These are phyloP conservation scores for Cebus imitator DNA, from an alignment of 2,113 vertebrate genomes.

Conservation along the genomic window DNA sequence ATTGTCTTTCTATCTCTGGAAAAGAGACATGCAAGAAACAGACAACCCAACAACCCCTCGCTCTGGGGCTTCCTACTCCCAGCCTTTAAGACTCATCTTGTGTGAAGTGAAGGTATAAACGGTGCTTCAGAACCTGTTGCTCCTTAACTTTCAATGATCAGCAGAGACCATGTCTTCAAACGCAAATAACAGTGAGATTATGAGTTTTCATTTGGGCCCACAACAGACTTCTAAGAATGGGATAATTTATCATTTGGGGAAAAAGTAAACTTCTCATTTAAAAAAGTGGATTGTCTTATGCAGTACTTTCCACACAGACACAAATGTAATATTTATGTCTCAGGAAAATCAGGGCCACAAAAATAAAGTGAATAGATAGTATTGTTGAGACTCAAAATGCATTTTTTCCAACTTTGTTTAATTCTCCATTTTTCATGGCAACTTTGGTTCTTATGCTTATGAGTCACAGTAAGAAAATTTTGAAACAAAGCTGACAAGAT, in stretches of 20 bases:
- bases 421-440: slow-evolving; percentile 41
- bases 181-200: background rate
- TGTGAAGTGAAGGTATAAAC: background rate
- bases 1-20: background rate
- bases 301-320: background rate
- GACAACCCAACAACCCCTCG: background rate
- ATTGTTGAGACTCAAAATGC: background rate
- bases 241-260: background rate
- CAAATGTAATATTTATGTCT: background rate
- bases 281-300: background rate
- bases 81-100: background rate
- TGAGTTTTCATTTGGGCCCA: background rate
- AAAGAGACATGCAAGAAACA: background rate
- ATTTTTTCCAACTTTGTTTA: slow-evolving; percentile 25
- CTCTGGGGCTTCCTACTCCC: background rate
- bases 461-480: slow-evolving; percentile 45
- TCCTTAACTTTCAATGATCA: background rate
- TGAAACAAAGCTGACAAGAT: slow-evolving; percentile 54
- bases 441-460: slow-evolving; percentile 53
- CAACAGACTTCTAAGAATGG: slow-evolving; percentile 9
- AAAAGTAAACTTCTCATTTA: background rate
- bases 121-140: background rate
- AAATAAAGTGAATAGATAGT: slow-evolving; percentile 12
- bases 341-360: slow-evolving; percentile 32
- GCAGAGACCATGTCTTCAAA: background rate